Conservation (phyloP, 2,888 invertebrate genomes). For the Nesidiocoris tenuis region DNA sequence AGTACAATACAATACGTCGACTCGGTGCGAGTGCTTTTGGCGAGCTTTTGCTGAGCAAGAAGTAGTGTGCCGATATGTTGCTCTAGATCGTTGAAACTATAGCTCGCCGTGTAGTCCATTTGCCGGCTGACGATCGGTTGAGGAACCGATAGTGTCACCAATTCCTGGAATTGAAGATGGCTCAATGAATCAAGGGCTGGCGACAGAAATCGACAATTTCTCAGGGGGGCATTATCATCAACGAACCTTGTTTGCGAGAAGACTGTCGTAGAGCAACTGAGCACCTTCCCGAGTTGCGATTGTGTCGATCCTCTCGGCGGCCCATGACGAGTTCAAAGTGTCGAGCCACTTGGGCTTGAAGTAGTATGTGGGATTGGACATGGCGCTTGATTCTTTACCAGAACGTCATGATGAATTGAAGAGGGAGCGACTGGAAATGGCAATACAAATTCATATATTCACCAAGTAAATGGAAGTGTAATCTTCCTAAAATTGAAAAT, state of each 20-base stretch:
- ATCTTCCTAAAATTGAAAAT: no score
- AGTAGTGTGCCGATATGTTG: constrained; percentile 59
- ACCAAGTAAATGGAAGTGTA: no score
- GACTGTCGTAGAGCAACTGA: constrained; percentile 59
- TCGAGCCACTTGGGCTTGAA: constrained; percentile 59
- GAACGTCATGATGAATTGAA: no score
- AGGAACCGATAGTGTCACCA: constrained; percentile 46
- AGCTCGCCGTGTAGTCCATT: constrained; percentile 55
- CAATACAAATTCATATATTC: no score
- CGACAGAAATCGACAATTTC: no score
- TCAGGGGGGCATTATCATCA: no score
- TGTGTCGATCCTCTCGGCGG: constrained; percentile 58
- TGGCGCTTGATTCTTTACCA: no score
- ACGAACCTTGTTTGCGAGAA: constrained; percentile 59
- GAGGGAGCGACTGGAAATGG: no score
- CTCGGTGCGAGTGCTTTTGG: constrained; percentile 60
- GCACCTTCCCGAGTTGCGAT: constrained; percentile 60
- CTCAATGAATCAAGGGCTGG: no score
- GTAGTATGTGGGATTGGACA: constrained; percentile 46
- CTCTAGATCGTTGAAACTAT: constrained; percentile 57
- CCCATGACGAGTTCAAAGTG: constrained; percentile 62
- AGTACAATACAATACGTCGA: constrained; percentile 61
- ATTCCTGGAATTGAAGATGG: constrained; percentile 45
- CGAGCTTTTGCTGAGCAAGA: constrained; percentile 59
- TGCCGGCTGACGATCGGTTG: constrained; percentile 42